Conservation (phyloP, 2,888 invertebrate genomes). For the Ypsolopha sequella region DNA sequence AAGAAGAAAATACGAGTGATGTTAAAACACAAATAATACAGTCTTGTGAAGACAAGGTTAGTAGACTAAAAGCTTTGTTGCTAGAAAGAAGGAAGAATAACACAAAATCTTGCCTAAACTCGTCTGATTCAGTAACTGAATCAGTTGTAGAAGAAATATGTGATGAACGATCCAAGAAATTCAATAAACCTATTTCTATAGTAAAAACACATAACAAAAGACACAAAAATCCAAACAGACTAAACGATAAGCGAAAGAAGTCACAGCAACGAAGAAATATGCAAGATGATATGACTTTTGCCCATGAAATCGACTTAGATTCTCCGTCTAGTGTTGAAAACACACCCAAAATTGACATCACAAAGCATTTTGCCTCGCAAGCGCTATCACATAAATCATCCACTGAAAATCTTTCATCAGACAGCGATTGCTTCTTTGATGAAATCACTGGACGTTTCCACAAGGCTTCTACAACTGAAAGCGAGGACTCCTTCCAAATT, state of each 20-base stretch:
- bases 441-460: conserved; percentile 49
- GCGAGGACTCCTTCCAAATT: conserved; percentile 59
- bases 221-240: conserved; percentile 29
- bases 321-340: conserved; percentile 24
- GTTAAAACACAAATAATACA: conserved; percentile 27
- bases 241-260: conserved; percentile 24
- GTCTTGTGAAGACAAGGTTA: conserved; percentile 50
- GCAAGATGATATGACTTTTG: conserved; percentile 33
- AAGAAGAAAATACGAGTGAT: conserved; percentile 3
- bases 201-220: conserved; percentile 25
- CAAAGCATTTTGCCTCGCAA: neutral
- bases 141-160: conserved; percentile 3
- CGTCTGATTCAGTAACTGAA: conserved; percentile 12
- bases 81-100: conserved; percentile 25
- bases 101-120: conserved; percentile 2
- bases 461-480: conserved; percentile 33
- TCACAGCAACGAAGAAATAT: conserved; percentile 26
- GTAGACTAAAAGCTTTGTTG: conserved; percentile 38
- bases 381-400: neutral
- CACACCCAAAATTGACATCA: conserved; percentile 16
- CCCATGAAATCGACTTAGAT: conserved; percentile 29
- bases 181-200: conserved; percentile 17
- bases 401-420: neutral
- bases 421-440: conserved; percentile 28
- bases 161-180: conserved; percentile 10